Evolutionary conservation across 2,888 invertebrate species (phyloP).

Genomic region (Ophion ellenae): DNA sequence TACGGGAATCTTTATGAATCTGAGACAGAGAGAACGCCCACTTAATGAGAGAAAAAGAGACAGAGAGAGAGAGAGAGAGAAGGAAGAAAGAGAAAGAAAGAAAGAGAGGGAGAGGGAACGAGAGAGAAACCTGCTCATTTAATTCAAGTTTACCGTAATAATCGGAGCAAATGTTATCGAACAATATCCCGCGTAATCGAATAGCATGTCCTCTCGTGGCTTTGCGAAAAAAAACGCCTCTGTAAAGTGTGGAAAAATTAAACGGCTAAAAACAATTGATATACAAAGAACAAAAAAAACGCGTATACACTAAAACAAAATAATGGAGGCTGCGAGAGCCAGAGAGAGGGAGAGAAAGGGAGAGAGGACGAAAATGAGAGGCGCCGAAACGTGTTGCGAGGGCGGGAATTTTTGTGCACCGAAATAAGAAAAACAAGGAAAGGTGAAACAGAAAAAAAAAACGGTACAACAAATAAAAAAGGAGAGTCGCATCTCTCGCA

Average conservation of each 20-base stretch:
- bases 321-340: neutral
- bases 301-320: neutral
- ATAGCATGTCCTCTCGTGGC: too few relatives aligned
- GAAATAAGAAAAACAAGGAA: slow-evolving; percentile 16
- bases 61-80: slow-evolving; percentile 68
- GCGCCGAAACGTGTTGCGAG: slow-evolving; percentile 64
- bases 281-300: too few relatives aligned
- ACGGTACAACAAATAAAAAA: slow-evolving; percentile 5
- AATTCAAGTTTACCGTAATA: too few relatives aligned
- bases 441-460: neutral
- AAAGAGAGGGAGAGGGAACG: slow-evolving; percentile 34
- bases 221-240: too few relatives aligned
- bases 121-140: slow-evolving; percentile 25
- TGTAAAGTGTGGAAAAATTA: too few relatives aligned
- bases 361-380: slow-evolving; percentile 60
- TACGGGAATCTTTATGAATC: slow-evolving; percentile 25
- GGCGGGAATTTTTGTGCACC: slow-evolving; percentile 62
- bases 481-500: slow-evolving; percentile 71
- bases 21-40: neutral
- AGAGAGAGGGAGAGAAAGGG: slow-evolving; percentile 73
- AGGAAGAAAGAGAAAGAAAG: slow-evolving; percentile 28
- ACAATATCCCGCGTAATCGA: too few relatives aligned
- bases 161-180: too few relatives aligned
- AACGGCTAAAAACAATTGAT: too few relatives aligned
- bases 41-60: slow-evolving; percentile 3